Evolutionary conservation across 2,797 vertebrate genomes (phyloP), one percentile per base, ranked within the genome.

Genomic region (Dryobates pubescens): DNA sequence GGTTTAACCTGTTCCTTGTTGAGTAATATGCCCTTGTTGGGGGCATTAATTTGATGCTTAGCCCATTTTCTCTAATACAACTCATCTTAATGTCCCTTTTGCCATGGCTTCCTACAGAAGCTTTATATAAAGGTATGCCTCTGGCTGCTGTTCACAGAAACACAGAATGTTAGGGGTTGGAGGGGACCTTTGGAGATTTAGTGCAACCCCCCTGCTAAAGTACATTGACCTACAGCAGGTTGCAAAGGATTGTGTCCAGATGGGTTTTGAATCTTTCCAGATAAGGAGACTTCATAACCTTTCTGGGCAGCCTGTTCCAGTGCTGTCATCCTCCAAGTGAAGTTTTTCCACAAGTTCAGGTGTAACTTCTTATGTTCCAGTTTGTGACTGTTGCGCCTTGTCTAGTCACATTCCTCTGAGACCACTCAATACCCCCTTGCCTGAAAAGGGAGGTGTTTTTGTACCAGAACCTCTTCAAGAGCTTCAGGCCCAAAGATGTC

Each of bases 81-180:
- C 34, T 27, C 3, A 5, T 4, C 6, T 47, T 3, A 2, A 2
- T 27, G 17, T 3, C 13, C 2, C 10, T 63, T 14, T 32, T 38
- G 24, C 56, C 6, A 32, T 20, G 45, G 17, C 30, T 36, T 69
- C 32, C 30, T 74, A 27, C 5, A 51, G 43, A 80, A 58, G 19
- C 30, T 49, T 64, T 49, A 13, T 13, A 27, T 10, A 9, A 29
- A 41, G 51, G 23, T 51, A 23, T 69, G 34, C 45, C 34, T 72
- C 32, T 65, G 53, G 27, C 24, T 85, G 38, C 6, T 29, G 20
- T 23, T 47, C 43, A 67, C n/a, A 67, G 43, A n/a, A 65, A 32
- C 43, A 65, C n/a, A 67, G 30, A n/a, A 65, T n/a, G 9, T 5
- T 7, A 45, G 20, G 22, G 20, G 20, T 65, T 45, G 41, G 63